A percentile compares a stretch with the other conserved stretches of the same genome.
Evolutionary conservation across 2,113 vertebrate species (phyloP).

Genomic region (Lipophrys pholis): DNA sequence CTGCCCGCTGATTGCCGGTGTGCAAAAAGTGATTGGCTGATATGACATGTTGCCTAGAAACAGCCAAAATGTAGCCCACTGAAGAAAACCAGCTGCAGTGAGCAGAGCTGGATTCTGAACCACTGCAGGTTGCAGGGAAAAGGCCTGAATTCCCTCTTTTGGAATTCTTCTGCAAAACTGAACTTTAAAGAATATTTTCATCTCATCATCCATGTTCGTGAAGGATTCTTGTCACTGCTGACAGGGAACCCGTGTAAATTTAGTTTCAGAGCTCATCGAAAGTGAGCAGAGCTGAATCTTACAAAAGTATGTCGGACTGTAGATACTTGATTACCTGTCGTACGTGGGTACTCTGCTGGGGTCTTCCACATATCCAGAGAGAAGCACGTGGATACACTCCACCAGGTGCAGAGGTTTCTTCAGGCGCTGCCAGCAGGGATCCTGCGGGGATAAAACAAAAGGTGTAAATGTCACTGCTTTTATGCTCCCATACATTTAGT

Average conservation of each 20-base stretch:
- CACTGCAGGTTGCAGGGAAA: not conserved
- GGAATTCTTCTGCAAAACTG: not conserved
- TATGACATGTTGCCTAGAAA: conserved; percentile 32
- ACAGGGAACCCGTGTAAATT: too few relatives aligned
- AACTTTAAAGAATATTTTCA: not conserved
- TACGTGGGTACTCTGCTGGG: conserved; percentile 89
- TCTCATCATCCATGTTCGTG: not conserved
- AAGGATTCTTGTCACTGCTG: too few relatives aligned
- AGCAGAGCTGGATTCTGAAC: too few relatives aligned
- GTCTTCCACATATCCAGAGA: conserved; percentile 91
- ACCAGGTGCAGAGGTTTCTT: conserved; percentile 94
- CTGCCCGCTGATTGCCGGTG: conserved; percentile 4
- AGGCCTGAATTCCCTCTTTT: not conserved
- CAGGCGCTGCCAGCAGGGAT: conserved; percentile 94
- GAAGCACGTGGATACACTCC: conserved; percentile 92
- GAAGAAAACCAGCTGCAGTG: not conserved
- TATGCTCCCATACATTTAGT: too few relatives aligned
- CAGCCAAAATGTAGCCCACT: conserved; percentile 3
- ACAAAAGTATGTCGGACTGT: not conserved
- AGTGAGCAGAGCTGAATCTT: too few relatives aligned
- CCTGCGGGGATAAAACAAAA: conserved; percentile 74
- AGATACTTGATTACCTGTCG: conserved; percentile 81
- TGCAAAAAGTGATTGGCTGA: conserved; percentile 1
- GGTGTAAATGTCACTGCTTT: too few relatives aligned
- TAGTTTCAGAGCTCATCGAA: too few relatives aligned